phyloP scores from a whole-genome alignment of 2,888 invertebrate genomes.

The Aspidapion aeneum region DNA sequence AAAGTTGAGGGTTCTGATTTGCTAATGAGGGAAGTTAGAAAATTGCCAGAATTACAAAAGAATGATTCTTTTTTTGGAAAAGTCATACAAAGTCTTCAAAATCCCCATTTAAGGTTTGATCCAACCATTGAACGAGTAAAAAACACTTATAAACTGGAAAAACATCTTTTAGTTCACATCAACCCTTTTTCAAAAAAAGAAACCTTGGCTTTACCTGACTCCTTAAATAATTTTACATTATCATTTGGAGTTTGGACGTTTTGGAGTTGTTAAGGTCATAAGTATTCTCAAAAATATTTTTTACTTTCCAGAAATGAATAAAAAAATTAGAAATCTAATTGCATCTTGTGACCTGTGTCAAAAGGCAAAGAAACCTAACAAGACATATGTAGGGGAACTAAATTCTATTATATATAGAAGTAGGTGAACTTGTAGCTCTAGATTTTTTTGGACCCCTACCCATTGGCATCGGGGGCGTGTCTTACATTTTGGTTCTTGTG shows the following conservation, averaged over 20 bases:
- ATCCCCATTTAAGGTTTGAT: not conserved
- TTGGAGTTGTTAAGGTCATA: slow-evolving; percentile 1
- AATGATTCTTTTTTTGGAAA: too few relatives aligned
- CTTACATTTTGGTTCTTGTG: slow-evolving; percentile 28
- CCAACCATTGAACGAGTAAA: not conserved
- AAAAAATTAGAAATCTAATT: not conserved
- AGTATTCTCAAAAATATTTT: not conserved
- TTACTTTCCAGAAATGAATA: slow-evolving; percentile 2
- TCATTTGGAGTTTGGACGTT: slow-evolving; percentile 8
- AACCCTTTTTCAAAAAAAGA: not conserved
- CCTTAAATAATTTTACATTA: slow-evolving; percentile 7
- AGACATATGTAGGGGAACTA: too few relatives aligned
- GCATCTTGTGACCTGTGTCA: slow-evolving; percentile 8
- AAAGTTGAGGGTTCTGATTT: not conserved
- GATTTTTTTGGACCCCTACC: slow-evolving; percentile 23
- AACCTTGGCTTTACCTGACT: not conserved
- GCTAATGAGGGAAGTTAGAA: not conserved
- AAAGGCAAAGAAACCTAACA: slow-evolving; percentile 6
- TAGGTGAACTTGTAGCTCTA: slow-evolving; percentile 4
- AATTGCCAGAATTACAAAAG: not conserved
- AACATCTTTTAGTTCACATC: not conserved
- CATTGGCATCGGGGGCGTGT: slow-evolving; percentile 17
- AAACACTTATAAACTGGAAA: not conserved
- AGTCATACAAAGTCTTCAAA: not conserved
- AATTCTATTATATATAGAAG: slow-evolving; percentile 1